A percentile compares a stretch with the other conserved stretches of the same genome.
phyloP scores from a whole-genome alignment of 2,888 invertebrate species.

The Eretmocerus hayati region DNA sequence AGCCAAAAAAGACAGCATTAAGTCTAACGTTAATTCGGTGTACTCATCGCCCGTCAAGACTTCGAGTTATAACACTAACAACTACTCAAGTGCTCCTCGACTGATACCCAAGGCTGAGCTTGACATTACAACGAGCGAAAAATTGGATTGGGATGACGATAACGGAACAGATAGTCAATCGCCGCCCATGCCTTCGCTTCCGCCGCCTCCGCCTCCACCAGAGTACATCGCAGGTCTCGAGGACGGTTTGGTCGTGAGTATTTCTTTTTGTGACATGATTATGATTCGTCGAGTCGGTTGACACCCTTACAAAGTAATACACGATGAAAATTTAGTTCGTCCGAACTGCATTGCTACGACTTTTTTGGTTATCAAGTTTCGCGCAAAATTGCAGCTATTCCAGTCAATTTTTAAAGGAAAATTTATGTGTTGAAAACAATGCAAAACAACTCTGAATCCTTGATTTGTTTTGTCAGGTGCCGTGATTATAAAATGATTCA shows the following conservation, averaged over 20 bases:
- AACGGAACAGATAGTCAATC: constrained; percentile 51
- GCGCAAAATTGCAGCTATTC: too few species aligned
- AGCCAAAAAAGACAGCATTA: neutral
- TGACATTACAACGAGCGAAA: neutral
- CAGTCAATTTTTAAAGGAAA: too few species aligned
- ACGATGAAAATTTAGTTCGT: too few species aligned
- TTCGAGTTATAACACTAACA: constrained; percentile 2
- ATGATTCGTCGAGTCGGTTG: too few species aligned
- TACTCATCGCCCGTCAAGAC: neutral
- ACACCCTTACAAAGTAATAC: too few species aligned
- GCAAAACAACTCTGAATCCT: too few species aligned
- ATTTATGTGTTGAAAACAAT: too few species aligned
- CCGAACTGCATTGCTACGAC: too few species aligned
- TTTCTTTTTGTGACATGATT: too few species aligned
- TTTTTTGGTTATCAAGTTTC: too few species aligned
- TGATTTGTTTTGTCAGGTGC: too few species aligned
- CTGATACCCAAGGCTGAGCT: neutral
- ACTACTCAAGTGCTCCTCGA: constrained; percentile 16
- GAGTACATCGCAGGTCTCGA: constrained; percentile 38
- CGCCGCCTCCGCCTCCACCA: constrained; percentile 68
- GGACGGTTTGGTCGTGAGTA: constrained; percentile 29
- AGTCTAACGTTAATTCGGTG: neutral
- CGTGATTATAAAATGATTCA: too few species aligned
- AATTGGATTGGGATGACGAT: constrained; percentile 36
- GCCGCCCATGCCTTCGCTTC: constrained; percentile 73